Evolutionary conservation across 2,797 vertebrate genomes (phyloP), one percentile per base, ranked within the genome.

Genomic region (Antennarius maculatus): DNA sequence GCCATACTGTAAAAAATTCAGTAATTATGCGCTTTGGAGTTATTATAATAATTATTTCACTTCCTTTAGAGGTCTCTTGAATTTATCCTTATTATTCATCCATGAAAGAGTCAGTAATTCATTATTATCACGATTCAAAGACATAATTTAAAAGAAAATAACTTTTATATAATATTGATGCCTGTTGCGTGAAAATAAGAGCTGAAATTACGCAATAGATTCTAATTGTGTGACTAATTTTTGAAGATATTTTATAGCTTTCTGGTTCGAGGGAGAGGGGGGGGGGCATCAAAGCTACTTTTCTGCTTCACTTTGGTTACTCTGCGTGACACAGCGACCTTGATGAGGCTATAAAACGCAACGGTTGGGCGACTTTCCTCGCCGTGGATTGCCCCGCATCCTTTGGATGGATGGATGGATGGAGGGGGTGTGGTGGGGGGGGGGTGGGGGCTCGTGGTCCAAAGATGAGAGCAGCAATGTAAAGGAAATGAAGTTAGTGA

Each of bases 401-500:
- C 90, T 92, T 86, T 89, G 45, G 67, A n/a, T n/a, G n/a, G n/a
- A n/a, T n/a, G n/a, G n/a, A n/a, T n/a, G n/a, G n/a, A n/a, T n/a
- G n/a, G n/a, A n/a, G n/a, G n/a, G n/a, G n/a, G n/a, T n/a, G n/a
- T n/a, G 71, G 65, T 1, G 23, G 23, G 1, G 23, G 23, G 23
- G 23, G 23, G 71, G 65, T 73, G 66, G 61, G 53, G 42, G 53
- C 62, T 65, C 84, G 67, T 76, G 52, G 73, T 71, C 80, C 69
- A 49, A 88, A 88, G 88, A 87, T 74, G 82, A 79, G 84, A 87
- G 69, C 74, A 75, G 81, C 76, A 65, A 54, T 57, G 79, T 74
- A 65, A 82, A 90, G 93, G 94, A 95, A 95, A 95, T 94, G 87
- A 86, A 93, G 90, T 93, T 85, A 92, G 90, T 92, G 91, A 90